Conservation (phyloP, 2,888 invertebrate genomes). For the Synergus japonicus region DNA sequence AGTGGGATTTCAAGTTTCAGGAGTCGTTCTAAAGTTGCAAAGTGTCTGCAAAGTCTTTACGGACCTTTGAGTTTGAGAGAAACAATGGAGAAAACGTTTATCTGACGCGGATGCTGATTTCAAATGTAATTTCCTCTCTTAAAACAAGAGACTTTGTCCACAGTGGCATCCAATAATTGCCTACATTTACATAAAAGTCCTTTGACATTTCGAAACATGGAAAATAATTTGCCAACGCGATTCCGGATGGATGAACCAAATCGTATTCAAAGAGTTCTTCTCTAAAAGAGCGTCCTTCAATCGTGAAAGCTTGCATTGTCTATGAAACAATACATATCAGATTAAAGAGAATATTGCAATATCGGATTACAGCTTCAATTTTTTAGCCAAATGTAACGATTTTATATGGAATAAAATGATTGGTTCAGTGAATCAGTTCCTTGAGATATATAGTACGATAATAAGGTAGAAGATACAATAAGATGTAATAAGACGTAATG, state of each 20-base stretch:
- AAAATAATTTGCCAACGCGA: not conserved
- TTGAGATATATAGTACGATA: not conserved
- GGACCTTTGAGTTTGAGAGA: constrained; percentile 22
- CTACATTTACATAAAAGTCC: not conserved
- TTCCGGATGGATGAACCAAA: constrained; percentile 7
- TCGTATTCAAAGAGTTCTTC: not conserved
- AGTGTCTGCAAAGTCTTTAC: constrained; percentile 34
- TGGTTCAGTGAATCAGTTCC: not conserved
- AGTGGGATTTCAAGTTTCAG: constrained; percentile 30
- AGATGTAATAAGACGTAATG: constrained; percentile 14
- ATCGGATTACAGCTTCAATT: not conserved
- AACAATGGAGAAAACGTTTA: constrained; percentile 32
- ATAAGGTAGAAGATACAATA: not conserved
- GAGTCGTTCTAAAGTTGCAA: constrained; percentile 26
- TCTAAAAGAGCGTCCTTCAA: constrained; percentile 19
- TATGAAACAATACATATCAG: constrained; percentile 2
- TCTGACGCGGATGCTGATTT: not conserved
- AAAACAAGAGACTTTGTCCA: not conserved
- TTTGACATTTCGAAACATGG: constrained; percentile 19
- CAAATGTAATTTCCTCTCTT: constrained; percentile 19
- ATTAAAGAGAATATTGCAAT: constrained; percentile 10
- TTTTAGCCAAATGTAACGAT: not conserved
- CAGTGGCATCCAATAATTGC: not conserved
- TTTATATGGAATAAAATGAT: constrained; percentile 8
- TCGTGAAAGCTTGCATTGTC: constrained; percentile 12